Evolutionary conservation across 2,113 vertebrate genomes (phyloP).

Genomic region (Vanacampus margaritifer): DNA sequence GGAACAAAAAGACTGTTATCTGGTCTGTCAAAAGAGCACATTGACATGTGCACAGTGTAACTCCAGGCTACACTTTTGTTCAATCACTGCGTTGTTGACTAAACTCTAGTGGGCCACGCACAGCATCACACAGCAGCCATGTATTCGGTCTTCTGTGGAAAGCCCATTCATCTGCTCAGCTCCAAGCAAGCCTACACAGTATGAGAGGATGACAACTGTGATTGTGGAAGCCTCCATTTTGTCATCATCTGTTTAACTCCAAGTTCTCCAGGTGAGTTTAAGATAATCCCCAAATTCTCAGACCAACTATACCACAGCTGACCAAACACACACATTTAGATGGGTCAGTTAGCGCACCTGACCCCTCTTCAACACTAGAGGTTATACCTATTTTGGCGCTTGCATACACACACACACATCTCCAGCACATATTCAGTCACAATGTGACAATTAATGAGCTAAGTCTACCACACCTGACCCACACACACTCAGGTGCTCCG

Average conservation of each 20-base stretch:
- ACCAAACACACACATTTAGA: constrained; percentile 18
- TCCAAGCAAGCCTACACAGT: constrained; percentile 16
- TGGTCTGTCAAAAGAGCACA: constrained; percentile 34
- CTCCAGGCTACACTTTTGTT: constrained; percentile 55
- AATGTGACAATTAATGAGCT: constrained; percentile 20
- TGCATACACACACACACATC: constrained; percentile 27
- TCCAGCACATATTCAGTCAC: constrained; percentile 22
- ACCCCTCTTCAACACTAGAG: constrained; percentile 46
- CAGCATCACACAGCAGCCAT: constrained; percentile 21
- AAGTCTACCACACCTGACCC: constrained; percentile 54
- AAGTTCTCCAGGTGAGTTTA: constrained; percentile 32
- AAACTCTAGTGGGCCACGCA: constrained; percentile 30
- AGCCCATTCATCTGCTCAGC: constrained; percentile 36
- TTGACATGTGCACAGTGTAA: constrained; percentile 28
- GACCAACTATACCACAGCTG: constrained; percentile 46
- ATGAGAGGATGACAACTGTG: not conserved
- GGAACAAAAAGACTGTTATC: constrained; percentile 54
- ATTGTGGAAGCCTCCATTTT: constrained; percentile 27
- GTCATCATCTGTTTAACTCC: constrained; percentile 35
- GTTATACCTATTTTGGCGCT: constrained; percentile 23
- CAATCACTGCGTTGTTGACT: constrained; percentile 29
- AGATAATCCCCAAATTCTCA: constrained; percentile 50
- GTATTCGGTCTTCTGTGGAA: constrained; percentile 22
- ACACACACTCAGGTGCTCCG: constrained; percentile 58
- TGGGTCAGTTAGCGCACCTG: constrained; percentile 55